Evolutionary conservation across 2,888 invertebrate species (phyloP), one percentile per base, ranked within the genome.

Genomic region (Cataglyphis albicans): DNA sequence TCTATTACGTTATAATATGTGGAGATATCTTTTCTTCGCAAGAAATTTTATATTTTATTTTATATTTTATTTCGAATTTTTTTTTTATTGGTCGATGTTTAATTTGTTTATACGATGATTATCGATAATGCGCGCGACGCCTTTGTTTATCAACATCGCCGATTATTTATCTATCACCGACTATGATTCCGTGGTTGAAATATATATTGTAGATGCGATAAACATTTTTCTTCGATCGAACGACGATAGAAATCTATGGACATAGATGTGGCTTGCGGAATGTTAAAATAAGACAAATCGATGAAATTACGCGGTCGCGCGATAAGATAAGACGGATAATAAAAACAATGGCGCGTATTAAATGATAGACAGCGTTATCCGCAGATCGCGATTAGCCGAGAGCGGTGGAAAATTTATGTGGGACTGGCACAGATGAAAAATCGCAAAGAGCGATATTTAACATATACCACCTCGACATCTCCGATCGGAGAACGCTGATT

Each of bases 241-340:
- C n/a, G 10, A 18, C 29, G 48, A 52, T 21, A 68, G 57, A 48
- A 48, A 61, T n/a, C 21, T 21, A 44, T 55, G 15, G 52, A 59
- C 41, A 12, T 21, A 41, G 70, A 70, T 48, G 44, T 48, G 44
- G 21, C 59, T 48, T 18, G 57, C 29, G 29, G 55, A 57, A 80
- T 70, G 35, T 72, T 80, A 44, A 70, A 70, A 70, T 80, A 80
- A 74, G 65, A 65, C 83, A 76, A 84, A 83, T 86, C 86, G 90
- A 89, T 88, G 83, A 89, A 87, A 89, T 90, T 90, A 88, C 83
- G 68, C 74, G 75, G 74, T 41, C 81, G 63, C 32, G 75, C 75
- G 75, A 82, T 82, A 76, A 86, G 83, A 86, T 83, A 75, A 82
- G 67, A 35, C 59, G 59, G 70, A 80, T 80, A 70, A 78, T 78